These are phyloP conservation scores for Nebria ingens DNA, from an alignment of 1,140 invertebrate genomes.

Conservation along the genomic window DNA sequence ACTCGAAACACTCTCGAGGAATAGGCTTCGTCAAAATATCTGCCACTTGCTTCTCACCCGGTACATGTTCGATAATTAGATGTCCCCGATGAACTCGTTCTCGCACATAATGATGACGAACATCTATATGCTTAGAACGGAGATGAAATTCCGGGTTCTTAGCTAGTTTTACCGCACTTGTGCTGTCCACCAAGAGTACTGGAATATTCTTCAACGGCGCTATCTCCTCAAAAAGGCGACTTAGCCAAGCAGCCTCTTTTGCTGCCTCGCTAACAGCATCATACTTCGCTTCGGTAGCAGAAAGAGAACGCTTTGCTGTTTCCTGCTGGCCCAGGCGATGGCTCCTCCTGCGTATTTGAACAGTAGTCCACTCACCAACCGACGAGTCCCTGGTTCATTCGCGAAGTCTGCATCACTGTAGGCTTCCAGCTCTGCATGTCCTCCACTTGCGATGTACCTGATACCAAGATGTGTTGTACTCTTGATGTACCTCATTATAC, in stretches of 20 bases:
- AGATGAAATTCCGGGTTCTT: slow-evolving; percentile 27
- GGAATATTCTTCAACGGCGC: neutral
- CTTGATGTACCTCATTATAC: slow-evolving; percentile 34
- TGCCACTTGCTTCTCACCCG: too few species aligned
- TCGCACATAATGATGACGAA: slow-evolving; percentile 27
- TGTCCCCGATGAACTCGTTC: too few species aligned
- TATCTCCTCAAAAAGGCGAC: neutral
- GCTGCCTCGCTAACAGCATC: slow-evolving; percentile 23
- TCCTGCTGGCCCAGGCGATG: slow-evolving; percentile 28
- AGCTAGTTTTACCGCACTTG: slow-evolving; percentile 25
- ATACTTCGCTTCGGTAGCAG: slow-evolving; percentile 35
- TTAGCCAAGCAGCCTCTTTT: slow-evolving; percentile 28
- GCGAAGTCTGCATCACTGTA: slow-evolving; percentile 32
- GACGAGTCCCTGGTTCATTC: slow-evolving; percentile 23
- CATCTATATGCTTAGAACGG: slow-evolving; percentile 28
- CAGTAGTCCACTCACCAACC: slow-evolving; percentile 29
- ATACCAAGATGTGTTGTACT: slow-evolving; percentile 29
- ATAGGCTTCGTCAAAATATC: too few species aligned
- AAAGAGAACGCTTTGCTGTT: slow-evolving; percentile 28
- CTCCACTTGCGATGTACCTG: slow-evolving; percentile 12
- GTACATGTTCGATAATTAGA: too few species aligned
- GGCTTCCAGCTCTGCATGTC: slow-evolving; percentile 16
- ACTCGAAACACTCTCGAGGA: too few species aligned
- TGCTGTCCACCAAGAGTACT: slow-evolving; percentile 24
- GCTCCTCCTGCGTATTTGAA: slow-evolving; percentile 26